Evolutionary conservation across 1,140 invertebrate species (phyloP), one percentile per base, ranked within the genome.

Genomic region (Cydia strobilella): DNA sequence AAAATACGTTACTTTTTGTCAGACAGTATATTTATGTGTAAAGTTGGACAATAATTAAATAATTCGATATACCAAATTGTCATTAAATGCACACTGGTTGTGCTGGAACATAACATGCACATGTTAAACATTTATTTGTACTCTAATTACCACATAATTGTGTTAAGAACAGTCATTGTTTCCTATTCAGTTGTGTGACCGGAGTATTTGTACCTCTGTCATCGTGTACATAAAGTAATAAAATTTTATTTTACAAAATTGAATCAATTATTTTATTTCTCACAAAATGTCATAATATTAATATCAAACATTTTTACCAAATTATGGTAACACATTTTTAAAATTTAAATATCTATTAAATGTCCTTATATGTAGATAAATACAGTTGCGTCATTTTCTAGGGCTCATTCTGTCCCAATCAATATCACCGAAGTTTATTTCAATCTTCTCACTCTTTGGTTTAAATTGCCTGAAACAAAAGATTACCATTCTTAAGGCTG

Each of bases 381-480:
- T 71, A 45, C 18, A 63, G n/a, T 62, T 66, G 42, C 39, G 27
- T 82, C 73, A 85, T 74, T 83, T 82, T 27, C 72, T 76, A 31
- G 79, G 82, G 63, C 81, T 84, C 48, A 75, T 73, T 12, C 63
- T 75, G 2, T 84, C 75, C 80, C 79, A 81, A 15, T 83, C 76
- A 27, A 81, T 78, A 7, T 69, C 73, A 25, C 74, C 79, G 86
- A 97, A 97, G 80, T 96, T 94, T 77, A 97, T 96, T 20, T 95
- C 92, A 80, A 97, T 95, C 91, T 94, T 90, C 15, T 93, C 82
- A 75, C 91, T 87, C 78, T 94, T 94, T 78, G 96, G 96, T 82
- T 87, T 90, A 83, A 94, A 96, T 93, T 96, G 95, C 81, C 95
- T 96, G 89, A 72, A 94, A 93, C 75, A 81, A 80, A 81, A 77